Evolutionary conservation across 1,140 invertebrate genomes (phyloP).

Genomic region (Adoxophyes honmai): DNA sequence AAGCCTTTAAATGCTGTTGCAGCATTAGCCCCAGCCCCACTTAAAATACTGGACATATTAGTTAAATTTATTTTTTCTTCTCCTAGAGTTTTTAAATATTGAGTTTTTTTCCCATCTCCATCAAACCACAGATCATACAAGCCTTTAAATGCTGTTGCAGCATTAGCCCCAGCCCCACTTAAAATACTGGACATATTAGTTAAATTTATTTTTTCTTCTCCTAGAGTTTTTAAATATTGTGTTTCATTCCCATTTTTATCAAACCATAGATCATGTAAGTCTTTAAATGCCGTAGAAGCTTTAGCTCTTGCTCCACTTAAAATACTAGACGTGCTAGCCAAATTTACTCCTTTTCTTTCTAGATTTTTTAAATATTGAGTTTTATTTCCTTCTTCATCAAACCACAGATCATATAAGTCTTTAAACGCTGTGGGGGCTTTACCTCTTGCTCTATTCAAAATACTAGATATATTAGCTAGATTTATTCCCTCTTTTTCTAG

Average conservation of each 20-base stretch:
- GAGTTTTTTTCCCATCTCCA: conserved; percentile 28
- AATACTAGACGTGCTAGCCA: conserved; percentile 24
- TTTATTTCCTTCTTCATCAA: no score
- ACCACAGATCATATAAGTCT: no score
- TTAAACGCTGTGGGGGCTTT: no score
- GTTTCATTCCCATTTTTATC: conserved; percentile 32
- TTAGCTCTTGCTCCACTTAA: conserved; percentile 23
- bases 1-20: no score
- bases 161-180: conserved; percentile 21
- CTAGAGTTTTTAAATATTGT: conserved; percentile 27
- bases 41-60: conserved; percentile 35
- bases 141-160: no score
- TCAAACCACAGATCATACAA: conserved; percentile 35
- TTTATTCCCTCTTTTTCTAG: no score
- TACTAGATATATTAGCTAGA: conserved; percentile 10
- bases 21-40: conserved; percentile 21
- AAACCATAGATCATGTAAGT: conserved; percentile 36
- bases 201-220: conserved; percentile 26
- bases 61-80: conserved; percentile 24
- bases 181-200: conserved; percentile 33
- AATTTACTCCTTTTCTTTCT: conserved; percentile 25
- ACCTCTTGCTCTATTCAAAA: no score
- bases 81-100: conserved; percentile 33
- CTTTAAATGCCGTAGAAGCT: conserved; percentile 24
- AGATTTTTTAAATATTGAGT: no score